Conservation (phyloP, 2,797 vertebrate species). For the Pyrocephalus nanus region DNA sequence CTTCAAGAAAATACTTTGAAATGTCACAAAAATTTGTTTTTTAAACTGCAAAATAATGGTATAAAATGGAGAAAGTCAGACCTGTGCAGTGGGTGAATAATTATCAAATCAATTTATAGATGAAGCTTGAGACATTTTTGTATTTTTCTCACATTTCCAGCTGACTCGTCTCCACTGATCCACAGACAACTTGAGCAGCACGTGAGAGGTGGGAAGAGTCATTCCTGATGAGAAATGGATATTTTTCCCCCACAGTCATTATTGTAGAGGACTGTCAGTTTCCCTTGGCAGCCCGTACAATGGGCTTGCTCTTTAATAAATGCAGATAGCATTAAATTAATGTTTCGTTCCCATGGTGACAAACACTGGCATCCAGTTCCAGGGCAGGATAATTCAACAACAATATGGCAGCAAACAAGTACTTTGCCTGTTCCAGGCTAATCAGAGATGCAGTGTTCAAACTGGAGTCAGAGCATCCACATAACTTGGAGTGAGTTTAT, state of each 20-base stretch:
- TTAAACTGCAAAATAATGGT: not conserved
- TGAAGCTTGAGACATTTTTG: not conserved
- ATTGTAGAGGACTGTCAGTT: constrained; percentile 33
- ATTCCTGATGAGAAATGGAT: constrained; percentile 49
- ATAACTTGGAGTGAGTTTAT: not conserved
- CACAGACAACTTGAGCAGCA: not conserved
- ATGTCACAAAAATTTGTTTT: not conserved
- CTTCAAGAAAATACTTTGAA: not conserved
- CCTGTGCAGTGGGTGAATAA: not conserved
- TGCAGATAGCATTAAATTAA: constrained; percentile 50
- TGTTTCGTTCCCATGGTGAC: constrained; percentile 46
- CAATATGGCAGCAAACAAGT: not conserved
- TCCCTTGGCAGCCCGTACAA: constrained; percentile 40
- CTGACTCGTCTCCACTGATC: constrained; percentile 37
- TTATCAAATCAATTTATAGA: not conserved
- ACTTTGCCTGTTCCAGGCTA: not conserved
- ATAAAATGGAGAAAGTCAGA: not conserved
- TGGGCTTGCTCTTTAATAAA: constrained; percentile 33
- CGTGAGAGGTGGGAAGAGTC: not conserved
- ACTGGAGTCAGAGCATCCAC: not conserved
- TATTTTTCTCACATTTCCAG: constrained; percentile 22
- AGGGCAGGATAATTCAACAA: not conserved
- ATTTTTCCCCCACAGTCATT: not conserved
- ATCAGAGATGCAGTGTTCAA: not conserved
- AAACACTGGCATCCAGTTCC: constrained; percentile 21